phyloP scores from a whole-genome alignment of 2,113 vertebrate genomes.

The Telmatochromis sp. region DNA sequence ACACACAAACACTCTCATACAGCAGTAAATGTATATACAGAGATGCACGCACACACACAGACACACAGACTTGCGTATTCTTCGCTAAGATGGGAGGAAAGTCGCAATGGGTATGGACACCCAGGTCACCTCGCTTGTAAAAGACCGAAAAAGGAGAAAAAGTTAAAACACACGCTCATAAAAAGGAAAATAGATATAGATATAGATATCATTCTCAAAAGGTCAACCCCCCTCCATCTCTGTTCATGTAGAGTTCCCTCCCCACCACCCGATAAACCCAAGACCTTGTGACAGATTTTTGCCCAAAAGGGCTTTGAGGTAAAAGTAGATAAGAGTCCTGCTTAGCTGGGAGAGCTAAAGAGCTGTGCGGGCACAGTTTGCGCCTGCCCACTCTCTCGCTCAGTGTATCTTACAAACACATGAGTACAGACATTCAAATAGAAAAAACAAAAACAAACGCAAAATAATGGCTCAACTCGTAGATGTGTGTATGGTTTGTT shows the following conservation, averaged over 20 bases:
- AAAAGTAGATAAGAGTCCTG: conserved; percentile 79
- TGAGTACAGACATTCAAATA: conserved; percentile 66
- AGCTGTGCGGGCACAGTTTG: conserved; percentile 64
- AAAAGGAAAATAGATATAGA: conserved; percentile 58
- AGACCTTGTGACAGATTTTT: conserved; percentile 73
- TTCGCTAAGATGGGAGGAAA: conserved; percentile 61
- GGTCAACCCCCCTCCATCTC: conserved; percentile 37
- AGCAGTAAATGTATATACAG: conserved; percentile 52
- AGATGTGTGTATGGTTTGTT: conserved; percentile 32
- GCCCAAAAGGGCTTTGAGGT: conserved; percentile 73
- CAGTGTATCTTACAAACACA: conserved; percentile 68
- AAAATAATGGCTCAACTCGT: conserved; percentile 86
- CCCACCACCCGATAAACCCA: conserved; percentile 56
- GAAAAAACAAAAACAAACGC: conserved; percentile 66
- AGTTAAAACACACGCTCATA: conserved; percentile 67
- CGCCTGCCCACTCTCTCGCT: conserved; percentile 61
- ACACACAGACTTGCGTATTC: not conserved
- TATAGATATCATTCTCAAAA: conserved; percentile 63
- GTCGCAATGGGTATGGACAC: conserved; percentile 68
- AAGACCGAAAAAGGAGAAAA: conserved; percentile 68
- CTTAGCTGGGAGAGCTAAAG: conserved; percentile 70
- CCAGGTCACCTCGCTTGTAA: conserved; percentile 80
- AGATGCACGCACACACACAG: not conserved
- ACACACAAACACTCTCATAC: conserved; percentile 24
- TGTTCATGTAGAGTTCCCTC: conserved; percentile 44